Conservation (phyloP, 2,113 vertebrate genomes). For the Synchiropus splendidus region DNA sequence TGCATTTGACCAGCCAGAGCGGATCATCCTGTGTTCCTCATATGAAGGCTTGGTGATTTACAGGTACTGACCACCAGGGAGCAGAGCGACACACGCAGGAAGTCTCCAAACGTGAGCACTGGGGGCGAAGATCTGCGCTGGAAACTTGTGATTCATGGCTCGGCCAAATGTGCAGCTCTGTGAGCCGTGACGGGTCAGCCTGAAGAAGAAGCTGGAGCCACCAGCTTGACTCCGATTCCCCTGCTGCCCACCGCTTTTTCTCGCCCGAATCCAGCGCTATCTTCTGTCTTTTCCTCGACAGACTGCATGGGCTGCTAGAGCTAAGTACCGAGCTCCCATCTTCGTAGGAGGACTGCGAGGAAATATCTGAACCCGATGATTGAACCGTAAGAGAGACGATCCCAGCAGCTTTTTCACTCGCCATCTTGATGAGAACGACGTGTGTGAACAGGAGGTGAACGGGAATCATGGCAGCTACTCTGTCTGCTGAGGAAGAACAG, state of each 20-base stretch:
- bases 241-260: too few relatives aligned
- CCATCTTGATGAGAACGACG: slow-evolving; percentile 29
- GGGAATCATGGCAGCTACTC: slow-evolving; percentile 63
- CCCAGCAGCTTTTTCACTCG: slow-evolving; percentile 3
- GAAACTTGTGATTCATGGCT: slow-evolving; percentile 35
- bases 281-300: too few relatives aligned
- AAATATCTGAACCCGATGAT: too few relatives aligned
- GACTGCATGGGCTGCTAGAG: too few relatives aligned
- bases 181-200: slow-evolving; percentile 2
- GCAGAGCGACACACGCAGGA: slow-evolving; percentile 23
- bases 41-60: too few relatives aligned
- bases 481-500: slow-evolving; percentile 70
- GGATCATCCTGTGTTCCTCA: too few relatives aligned
- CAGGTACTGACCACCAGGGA: slow-evolving; percentile 37
- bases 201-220: too few relatives aligned
- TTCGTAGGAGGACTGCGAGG: too few relatives aligned
- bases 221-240: background rate
- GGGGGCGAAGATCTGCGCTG: slow-evolving; percentile 36
- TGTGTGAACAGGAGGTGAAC: slow-evolving; percentile 19
- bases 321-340: too few relatives aligned
- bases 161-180: slow-evolving; percentile 25
- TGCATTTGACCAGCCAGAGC: too few relatives aligned
- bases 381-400: background rate
- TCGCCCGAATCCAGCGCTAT: too few relatives aligned
- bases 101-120: background rate